Conservation (phyloP, 2,113 vertebrate genomes). For the Paramormyrops kingsleyae region DNA sequence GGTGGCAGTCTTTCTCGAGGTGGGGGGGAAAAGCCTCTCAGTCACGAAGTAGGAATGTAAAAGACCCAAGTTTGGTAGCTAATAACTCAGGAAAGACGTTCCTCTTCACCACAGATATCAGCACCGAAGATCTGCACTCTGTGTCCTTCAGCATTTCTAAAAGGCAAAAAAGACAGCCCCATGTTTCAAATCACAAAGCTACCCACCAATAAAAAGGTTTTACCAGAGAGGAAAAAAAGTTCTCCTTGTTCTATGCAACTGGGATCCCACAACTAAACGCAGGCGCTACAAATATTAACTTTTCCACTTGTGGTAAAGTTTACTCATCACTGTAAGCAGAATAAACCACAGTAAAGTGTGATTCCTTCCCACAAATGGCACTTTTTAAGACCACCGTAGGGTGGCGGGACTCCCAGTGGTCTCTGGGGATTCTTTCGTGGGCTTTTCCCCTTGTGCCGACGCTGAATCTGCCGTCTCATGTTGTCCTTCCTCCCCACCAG, state of each 20-base stretch:
- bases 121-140: constrained; percentile 25
- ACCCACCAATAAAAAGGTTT: neutral
- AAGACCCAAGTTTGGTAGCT: constrained; percentile 29
- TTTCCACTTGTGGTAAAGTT: neutral
- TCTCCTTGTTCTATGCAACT: neutral
- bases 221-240: neutral
- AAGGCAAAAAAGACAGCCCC: neutral
- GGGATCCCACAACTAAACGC: neutral
- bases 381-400: neutral
- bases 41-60: constrained; percentile 23
- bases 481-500: neutral
- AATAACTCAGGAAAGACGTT: constrained; percentile 27
- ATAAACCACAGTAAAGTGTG: neutral
- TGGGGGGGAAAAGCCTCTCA: constrained; percentile 14
- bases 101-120: constrained; percentile 17
- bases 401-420: neutral
- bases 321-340: neutral
- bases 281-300: neutral
- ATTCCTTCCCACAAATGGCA: neutral
- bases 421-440: neutral
- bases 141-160: neutral
- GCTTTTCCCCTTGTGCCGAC: neutral
- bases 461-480: neutral
- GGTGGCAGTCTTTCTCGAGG: neutral
- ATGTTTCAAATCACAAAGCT: neutral